Conservation (phyloP, 2,797 vertebrate species). For the Acipenser ruthenus region DNA sequence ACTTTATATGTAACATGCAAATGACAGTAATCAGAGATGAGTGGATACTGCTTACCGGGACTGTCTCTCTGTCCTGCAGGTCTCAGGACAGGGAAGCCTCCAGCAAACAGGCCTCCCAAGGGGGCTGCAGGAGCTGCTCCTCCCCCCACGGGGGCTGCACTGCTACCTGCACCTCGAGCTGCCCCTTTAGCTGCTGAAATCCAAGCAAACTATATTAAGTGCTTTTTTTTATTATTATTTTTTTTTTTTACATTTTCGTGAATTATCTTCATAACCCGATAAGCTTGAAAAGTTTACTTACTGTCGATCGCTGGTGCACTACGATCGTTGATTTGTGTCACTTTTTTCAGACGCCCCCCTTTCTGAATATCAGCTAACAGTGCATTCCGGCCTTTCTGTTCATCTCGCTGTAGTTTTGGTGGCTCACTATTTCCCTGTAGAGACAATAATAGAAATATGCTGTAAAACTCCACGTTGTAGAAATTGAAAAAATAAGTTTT, state of each 20-base stretch:
- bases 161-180: constrained; percentile 48
- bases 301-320: constrained; percentile 78
- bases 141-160: constrained; percentile 41
- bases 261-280: neutral
- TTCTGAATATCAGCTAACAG: constrained; percentile 88
- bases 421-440: constrained; percentile 45
- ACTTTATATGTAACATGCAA: too few relatives aligned
- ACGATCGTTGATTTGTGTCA: constrained; percentile 80
- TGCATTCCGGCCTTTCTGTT: constrained; percentile 66
- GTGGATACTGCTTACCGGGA: constrained; percentile 52
- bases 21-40: neutral
- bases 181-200: constrained; percentile 58
- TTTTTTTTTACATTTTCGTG: too few relatives aligned
- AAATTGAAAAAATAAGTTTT: neutral
- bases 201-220: neutral
- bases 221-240: too few relatives aligned
- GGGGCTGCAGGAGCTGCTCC: constrained; percentile 44
- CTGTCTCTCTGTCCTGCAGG: constrained; percentile 77
- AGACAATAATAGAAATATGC: neutral
- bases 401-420: constrained; percentile 44
- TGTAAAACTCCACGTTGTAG: neutral
- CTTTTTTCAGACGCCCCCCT: constrained; percentile 77
- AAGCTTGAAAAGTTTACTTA: constrained; percentile 47
- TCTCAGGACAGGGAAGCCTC: constrained; percentile 84
- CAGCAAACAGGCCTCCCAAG: constrained; percentile 81